Conservation (phyloP, 2,888 invertebrate genomes). For the Camponotus fellah region DNA sequence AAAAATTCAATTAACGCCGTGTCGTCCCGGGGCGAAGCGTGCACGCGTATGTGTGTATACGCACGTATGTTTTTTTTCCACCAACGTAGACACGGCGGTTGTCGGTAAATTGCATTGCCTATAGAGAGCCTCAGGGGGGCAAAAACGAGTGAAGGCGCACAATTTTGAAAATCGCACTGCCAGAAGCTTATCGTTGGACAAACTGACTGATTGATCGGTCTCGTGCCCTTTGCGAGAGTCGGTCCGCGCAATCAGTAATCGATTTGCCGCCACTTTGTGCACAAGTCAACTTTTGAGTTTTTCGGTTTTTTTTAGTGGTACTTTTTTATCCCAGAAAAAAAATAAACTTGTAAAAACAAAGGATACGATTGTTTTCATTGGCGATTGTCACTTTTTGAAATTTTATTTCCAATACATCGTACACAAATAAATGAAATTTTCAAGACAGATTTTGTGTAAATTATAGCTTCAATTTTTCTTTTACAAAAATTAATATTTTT, state of each 20-base stretch:
- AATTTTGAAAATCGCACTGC: constrained; percentile 41
- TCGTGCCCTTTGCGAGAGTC: constrained; percentile 9
- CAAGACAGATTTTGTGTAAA: constrained; percentile 1
- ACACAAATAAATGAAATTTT: constrained; percentile 31
- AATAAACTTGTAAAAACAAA: constrained; percentile 34
- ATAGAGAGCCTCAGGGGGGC: constrained; percentile 42
- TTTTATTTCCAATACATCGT: constrained; percentile 28
- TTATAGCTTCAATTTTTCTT: background rate
- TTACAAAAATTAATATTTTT: constrained; percentile 4
- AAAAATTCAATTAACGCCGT: constrained; percentile 62
- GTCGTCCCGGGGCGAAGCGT: constrained; percentile 25
- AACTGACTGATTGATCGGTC: constrained; percentile 49
- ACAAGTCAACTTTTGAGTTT: constrained; percentile 37
- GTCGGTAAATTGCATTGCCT: constrained; percentile 59
- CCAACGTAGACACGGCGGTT: constrained; percentile 21
- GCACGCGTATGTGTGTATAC: background rate
- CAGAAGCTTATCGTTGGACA: constrained; percentile 45
- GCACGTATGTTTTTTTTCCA: constrained; percentile 25
- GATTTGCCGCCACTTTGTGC: constrained; percentile 36
- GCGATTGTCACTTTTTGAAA: constrained; percentile 27
- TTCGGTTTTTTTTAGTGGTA: constrained; percentile 16
- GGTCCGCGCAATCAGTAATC: constrained; percentile 41
- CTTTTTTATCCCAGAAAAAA: constrained; percentile 19
- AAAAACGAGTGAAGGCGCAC: constrained; percentile 48
- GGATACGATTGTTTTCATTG: background rate